Conservation (phyloP, 2,113 vertebrate genomes). For the Spermophilus dauricus region DNA sequence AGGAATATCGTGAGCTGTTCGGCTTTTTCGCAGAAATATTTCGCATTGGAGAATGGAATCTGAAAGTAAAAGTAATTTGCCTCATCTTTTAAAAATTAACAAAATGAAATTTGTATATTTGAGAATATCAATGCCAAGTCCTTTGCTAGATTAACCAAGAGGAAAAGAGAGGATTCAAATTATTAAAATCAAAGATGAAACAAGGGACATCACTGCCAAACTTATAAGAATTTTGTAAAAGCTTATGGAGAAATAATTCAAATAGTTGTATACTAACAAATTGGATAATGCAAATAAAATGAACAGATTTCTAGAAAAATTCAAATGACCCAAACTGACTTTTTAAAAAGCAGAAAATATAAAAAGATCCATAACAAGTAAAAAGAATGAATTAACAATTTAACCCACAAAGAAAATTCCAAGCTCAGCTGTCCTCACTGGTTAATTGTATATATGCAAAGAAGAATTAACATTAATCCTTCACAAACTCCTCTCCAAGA, state of each 20-base stretch:
- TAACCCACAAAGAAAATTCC: not conserved
- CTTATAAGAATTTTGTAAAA: not conserved
- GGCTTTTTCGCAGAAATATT: slow-evolving; percentile 29
- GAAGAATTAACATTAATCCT: not conserved
- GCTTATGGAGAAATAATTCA: not conserved
- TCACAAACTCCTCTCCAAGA: not conserved
- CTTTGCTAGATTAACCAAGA: not conserved
- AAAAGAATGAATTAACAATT: not conserved
- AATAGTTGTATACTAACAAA: not conserved
- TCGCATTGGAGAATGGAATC: not conserved
- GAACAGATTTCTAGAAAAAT: not conserved
- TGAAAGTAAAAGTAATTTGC: not conserved
- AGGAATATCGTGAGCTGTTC: not conserved
- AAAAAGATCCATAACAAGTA: not conserved
- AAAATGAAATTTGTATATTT: not conserved
- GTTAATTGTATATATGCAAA: not conserved
- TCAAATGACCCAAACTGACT: not conserved
- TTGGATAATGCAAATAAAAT: not conserved
- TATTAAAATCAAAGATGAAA: not conserved
- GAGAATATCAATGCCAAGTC: not conserved
- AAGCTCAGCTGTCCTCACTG: not conserved
- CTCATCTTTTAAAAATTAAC: not conserved
- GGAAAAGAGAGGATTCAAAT: not conserved
- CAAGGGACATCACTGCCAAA: not conserved
- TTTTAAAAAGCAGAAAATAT: not conserved